These are phyloP conservation scores for Metopolophium dirhodum DNA, from an alignment of 1,140 invertebrate genomes.

Conservation along the genomic window DNA sequence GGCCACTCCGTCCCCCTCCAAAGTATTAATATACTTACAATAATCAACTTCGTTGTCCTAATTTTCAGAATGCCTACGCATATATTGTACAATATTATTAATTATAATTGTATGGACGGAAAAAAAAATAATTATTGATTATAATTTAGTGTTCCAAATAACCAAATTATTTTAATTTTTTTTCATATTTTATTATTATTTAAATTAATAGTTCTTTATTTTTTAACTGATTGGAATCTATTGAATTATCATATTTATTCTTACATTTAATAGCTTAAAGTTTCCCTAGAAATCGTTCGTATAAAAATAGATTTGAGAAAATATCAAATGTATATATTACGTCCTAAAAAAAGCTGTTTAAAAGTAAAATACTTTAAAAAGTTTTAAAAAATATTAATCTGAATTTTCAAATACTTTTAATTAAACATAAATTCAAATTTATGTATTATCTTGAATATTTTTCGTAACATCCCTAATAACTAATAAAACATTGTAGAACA, in stretches of 20 bases:
- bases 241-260: too few relatives aligned
- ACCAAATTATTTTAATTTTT: too few relatives aligned
- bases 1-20: too few relatives aligned
- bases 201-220: too few relatives aligned
- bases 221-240: too few relatives aligned
- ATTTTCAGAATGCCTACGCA: neutral
- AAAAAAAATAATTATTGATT: too few relatives aligned
- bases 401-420: neutral
- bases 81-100: neutral
- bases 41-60: neutral
- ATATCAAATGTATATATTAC: neutral
- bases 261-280: too few relatives aligned
- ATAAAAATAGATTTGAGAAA: neutral
- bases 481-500: neutral
- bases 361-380: neutral
- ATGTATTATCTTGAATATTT: neutral
- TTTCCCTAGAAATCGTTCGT: neutral
- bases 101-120: too few relatives aligned
- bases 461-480: neutral
- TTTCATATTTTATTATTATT: too few relatives aligned
- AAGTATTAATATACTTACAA: neutral
- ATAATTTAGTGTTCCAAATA: too few relatives aligned
- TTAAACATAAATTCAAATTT: neutral
- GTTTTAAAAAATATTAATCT: neutral
- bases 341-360: neutral